Conservation (phyloP, 2,888 invertebrate genomes). For the Neoascia interrupta region DNA sequence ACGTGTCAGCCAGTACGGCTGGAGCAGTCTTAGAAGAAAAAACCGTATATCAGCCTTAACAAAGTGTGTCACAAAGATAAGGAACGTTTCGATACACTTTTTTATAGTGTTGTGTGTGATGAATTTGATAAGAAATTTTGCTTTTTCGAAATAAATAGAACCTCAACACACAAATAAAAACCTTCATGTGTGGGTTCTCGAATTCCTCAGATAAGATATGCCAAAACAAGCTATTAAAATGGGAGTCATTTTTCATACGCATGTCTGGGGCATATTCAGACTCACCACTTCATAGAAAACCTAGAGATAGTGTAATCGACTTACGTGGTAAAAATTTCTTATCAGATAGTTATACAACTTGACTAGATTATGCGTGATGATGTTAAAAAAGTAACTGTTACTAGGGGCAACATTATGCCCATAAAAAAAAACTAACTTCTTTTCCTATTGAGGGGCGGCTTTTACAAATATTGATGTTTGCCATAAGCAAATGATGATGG, state of each 20-base stretch:
- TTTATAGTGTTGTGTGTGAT: too few relatives aligned
- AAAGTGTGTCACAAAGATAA: constrained; percentile 56
- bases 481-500: too few relatives aligned
- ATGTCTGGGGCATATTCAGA: background rate
- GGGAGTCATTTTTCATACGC: too few relatives aligned
- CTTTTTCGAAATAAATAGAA: too few relatives aligned
- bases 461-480: constrained; percentile 3
- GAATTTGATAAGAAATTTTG: constrained; percentile 27
- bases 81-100: too few relatives aligned
- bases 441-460: background rate
- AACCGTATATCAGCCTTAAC: constrained; percentile 20
- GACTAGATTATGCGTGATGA: constrained; percentile 4
- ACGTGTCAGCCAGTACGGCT: too few relatives aligned
- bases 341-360: constrained; percentile 26
- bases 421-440: too few relatives aligned
- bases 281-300: background rate
- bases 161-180: too few relatives aligned
- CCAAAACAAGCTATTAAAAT: background rate
- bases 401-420: too few relatives aligned
- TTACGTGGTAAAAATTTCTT: constrained; percentile 2
- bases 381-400: constrained; percentile 14
- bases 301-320: constrained; percentile 10
- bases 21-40: too few relatives aligned
- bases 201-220: constrained; percentile 29
- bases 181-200: too few relatives aligned